A percentile compares a stretch with the other conserved stretches of the same genome.
Conservation (phyloP, 2,797 vertebrate species). For the Bovichtus variegatus region DNA sequence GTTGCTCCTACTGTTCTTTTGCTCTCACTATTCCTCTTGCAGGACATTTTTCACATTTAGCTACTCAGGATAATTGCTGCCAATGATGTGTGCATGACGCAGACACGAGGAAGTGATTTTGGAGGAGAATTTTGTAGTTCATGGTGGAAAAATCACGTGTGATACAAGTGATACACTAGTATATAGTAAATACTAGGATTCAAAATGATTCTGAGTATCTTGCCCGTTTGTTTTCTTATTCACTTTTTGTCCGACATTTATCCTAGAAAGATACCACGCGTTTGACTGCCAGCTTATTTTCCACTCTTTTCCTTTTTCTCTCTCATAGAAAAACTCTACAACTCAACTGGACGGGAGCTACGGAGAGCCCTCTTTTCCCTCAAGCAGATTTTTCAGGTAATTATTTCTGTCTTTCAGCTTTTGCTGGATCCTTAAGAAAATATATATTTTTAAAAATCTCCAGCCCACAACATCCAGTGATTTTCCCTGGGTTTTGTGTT, state of each 20-base stretch:
- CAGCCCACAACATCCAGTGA: slow-evolving; percentile 2
- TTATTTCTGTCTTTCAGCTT: slow-evolving; percentile 33
- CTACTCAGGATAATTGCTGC: slow-evolving; percentile 48
- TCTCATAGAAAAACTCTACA: slow-evolving; percentile 94
- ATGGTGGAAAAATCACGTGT: slow-evolving; percentile 15
- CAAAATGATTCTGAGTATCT: slow-evolving; percentile 1
- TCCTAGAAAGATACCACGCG: slow-evolving; percentile 24
- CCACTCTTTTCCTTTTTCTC: slow-evolving; percentile 44
- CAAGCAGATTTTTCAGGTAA: slow-evolving; percentile 99
- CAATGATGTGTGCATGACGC: slow-evolving; percentile 29
- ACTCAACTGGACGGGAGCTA: slow-evolving; percentile 94
- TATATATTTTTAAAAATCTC: background rate
- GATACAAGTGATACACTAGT: background rate
- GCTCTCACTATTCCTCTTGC: slow-evolving; percentile 39
- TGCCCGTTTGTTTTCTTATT: slow-evolving; percentile 16
- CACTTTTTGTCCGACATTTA: slow-evolving; percentile 15
- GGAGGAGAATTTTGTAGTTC: slow-evolving; percentile 17
- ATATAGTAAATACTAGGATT: background rate
- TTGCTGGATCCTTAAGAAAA: background rate
- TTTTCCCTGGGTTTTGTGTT: background rate
- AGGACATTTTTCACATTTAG: slow-evolving; percentile 62
- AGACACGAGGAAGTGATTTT: slow-evolving; percentile 43
- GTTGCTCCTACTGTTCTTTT: slow-evolving; percentile 58
- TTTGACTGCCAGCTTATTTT: slow-evolving; percentile 50
- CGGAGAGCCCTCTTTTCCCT: slow-evolving; percentile 97